A percentile compares a stretch with the other conserved stretches of the same genome.
These are phyloP conservation scores for Piscicola geometra DNA, from an alignment of 2,888 invertebrate genomes.

Conservation along the genomic window DNA sequence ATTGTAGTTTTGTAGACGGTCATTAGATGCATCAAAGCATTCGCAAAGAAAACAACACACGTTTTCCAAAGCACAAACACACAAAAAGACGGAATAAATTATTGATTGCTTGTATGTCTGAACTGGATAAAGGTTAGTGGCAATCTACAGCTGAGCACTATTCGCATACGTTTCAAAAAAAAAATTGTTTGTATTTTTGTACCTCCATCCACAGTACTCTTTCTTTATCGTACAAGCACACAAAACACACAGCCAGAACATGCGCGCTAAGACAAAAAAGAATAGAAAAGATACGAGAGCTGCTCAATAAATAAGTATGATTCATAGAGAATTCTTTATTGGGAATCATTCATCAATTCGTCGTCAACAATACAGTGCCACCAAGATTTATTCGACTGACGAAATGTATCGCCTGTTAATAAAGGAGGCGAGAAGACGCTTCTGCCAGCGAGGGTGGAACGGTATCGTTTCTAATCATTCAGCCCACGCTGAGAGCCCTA, in stretches of 20 bases:
- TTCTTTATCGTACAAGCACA: background rate
- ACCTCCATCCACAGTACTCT: too few species aligned
- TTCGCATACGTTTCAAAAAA: background rate
- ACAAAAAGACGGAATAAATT: too few species aligned
- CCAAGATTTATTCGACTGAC: background rate
- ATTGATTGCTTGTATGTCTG: too few species aligned
- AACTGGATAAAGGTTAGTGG: too few species aligned
- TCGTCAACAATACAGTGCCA: background rate
- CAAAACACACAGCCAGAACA: constrained; percentile 1
- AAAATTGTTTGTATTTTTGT: too few species aligned
- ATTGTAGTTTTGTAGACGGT: too few species aligned
- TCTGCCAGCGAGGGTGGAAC: background rate
- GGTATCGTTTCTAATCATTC: background rate
- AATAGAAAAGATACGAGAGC: background rate
- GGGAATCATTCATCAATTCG: constrained; percentile 13
- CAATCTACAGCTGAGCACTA: too few species aligned
- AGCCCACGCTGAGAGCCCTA: background rate
- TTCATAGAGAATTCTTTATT: constrained; percentile 11
- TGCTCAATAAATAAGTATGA: constrained; percentile 15
- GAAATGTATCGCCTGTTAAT: constrained; percentile 7
- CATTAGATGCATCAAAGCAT: too few species aligned
- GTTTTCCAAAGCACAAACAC: too few species aligned
- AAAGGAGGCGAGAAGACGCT: background rate
- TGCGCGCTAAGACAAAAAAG: background rate
- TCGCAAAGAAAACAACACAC: too few species aligned